Percentiles rank a stretch among this genome's conserved stretches.
Conservation (phyloP, 1,140 invertebrate species). For the Agrypnia vestita region DNA sequence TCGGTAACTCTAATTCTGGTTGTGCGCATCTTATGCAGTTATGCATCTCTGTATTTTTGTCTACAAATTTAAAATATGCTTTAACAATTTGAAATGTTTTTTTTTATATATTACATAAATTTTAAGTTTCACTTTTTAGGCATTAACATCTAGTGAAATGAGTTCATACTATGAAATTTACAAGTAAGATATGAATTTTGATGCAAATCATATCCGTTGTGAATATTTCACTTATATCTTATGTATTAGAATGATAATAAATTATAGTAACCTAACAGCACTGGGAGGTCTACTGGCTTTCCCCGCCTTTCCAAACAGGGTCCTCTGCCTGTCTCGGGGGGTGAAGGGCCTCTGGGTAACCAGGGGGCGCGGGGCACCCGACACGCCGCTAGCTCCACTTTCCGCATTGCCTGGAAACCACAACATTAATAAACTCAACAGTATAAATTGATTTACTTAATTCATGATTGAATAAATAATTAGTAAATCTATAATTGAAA, state of each 20-base stretch:
- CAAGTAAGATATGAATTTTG: neutral
- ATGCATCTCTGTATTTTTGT: too few species aligned
- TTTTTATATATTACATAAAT: too few species aligned
- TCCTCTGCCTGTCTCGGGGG: constrained; percentile 82
- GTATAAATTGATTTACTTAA: too few species aligned
- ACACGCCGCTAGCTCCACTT: constrained; percentile 6
- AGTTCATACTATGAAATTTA: too few species aligned
- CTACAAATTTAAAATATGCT: too few species aligned
- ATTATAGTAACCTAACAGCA: constrained; percentile 80
- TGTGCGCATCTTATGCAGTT: too few species aligned
- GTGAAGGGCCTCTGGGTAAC: constrained; percentile 86
- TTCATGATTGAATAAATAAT: too few species aligned
- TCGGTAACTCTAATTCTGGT: too few species aligned
- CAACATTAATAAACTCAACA: neutral
- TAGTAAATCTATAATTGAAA: too few species aligned
- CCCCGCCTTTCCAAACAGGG: constrained; percentile 78
- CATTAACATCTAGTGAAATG: too few species aligned
- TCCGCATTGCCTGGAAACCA: constrained; percentile 30
- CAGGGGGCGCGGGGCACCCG: constrained; percentile 71
- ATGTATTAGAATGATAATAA: neutral
- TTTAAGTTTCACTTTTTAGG: too few species aligned
- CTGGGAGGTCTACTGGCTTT: constrained; percentile 81
- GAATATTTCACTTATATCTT: constrained; percentile 5
- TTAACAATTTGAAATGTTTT: too few species aligned
- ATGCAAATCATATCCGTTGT: neutral